These are phyloP conservation scores for Aricia agestis DNA, from an alignment of 1,140 invertebrate genomes.

Conservation along the genomic window DNA sequence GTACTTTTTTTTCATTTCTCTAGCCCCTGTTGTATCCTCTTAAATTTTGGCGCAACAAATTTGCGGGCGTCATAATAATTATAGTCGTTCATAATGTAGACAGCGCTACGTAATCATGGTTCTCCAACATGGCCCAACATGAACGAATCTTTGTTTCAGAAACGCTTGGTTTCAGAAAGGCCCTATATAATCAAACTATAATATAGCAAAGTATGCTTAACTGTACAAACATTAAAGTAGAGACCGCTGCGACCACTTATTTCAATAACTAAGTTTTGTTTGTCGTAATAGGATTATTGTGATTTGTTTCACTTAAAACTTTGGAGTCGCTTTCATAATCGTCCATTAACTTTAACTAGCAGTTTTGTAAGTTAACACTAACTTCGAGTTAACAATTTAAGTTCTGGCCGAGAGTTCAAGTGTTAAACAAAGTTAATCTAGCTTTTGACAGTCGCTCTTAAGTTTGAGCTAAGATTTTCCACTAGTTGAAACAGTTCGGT, in stretches of 20 bases:
- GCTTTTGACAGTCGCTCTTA: not conserved
- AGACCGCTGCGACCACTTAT: not conserved
- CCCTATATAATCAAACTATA: not conserved
- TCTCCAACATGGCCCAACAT: too few species aligned
- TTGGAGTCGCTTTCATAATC: not conserved
- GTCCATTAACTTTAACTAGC: not conserved
- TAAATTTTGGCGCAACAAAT: too few species aligned
- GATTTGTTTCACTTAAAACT: not conserved
- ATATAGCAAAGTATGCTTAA: not conserved
- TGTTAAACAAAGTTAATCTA: not conserved
- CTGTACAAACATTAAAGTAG: not conserved
- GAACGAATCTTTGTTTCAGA: too few species aligned
- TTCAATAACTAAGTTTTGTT: not conserved
- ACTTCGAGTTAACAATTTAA: slow-evolving; percentile 1
- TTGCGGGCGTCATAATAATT: too few species aligned
- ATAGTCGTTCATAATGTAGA: too few species aligned
- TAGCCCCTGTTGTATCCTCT: too few species aligned
- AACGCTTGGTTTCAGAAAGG: too few species aligned
- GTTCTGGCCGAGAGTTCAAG: slow-evolving; percentile 2
- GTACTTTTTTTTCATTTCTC: too few species aligned
- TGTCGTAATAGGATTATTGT: not conserved
- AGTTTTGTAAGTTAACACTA: not conserved
- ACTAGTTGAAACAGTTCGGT: not conserved
- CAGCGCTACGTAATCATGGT: too few species aligned
- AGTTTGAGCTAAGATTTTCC: not conserved